A percentile compares a stretch with the other conserved stretches of the same genome.
phyloP scores from a whole-genome alignment of 2,888 invertebrate genomes.

The Monoplex corrugatus region DNA sequence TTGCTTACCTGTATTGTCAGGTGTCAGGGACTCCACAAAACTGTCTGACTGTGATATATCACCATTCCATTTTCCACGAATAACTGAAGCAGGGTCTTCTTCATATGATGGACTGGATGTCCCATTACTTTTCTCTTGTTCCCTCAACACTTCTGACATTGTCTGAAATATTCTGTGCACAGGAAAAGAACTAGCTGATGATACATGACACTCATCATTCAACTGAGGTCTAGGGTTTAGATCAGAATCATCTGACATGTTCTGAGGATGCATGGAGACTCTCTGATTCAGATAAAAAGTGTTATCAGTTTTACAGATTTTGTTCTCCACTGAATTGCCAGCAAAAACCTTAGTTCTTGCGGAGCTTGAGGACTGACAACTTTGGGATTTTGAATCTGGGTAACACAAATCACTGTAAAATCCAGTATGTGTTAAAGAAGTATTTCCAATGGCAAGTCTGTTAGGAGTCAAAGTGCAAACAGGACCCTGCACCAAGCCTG shows the following conservation, averaged over 20 bases:
- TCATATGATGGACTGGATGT: background rate
- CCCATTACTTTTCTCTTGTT: background rate
- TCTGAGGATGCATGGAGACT: background rate
- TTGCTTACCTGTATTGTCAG: slow-evolving; percentile 9
- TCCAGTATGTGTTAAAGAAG: background rate
- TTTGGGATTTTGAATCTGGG: background rate
- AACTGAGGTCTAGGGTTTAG: background rate
- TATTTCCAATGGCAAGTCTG: background rate
- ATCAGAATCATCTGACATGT: background rate
- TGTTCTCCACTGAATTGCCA: too few species aligned
- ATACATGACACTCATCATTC: background rate
- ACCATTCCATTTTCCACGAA: background rate
- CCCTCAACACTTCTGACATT: slow-evolving; percentile 29
- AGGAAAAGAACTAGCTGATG: background rate
- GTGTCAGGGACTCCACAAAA: background rate
- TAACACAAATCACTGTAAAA: background rate
- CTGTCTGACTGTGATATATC: background rate
- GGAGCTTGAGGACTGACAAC: background rate
- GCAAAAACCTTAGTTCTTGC: too few species aligned
- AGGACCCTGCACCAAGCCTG: background rate
- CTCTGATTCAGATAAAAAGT: background rate
- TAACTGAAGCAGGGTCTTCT: background rate
- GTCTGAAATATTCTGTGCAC: slow-evolving; percentile 23
- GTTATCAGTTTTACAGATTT: too few species aligned
- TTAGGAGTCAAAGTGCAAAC: background rate